Evolutionary conservation across 1,140 invertebrate genomes (phyloP).

Genomic region (Dinoponera quadriceps): DNA sequence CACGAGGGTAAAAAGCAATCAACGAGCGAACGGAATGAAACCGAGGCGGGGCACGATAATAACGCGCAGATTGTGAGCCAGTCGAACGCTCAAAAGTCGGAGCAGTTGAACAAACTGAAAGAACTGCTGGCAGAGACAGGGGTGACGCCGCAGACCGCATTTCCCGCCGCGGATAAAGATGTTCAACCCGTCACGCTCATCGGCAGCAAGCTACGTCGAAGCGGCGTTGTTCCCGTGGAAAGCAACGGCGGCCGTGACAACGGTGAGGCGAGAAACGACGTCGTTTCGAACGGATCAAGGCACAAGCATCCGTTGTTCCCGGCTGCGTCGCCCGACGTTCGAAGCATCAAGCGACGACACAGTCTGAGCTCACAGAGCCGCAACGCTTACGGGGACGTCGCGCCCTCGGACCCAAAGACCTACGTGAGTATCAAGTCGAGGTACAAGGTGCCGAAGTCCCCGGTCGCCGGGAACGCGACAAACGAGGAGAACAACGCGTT

Average conservation of each 20-base stretch:
- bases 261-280: conserved; percentile 25
- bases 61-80: neutral
- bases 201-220: conserved; percentile 26
- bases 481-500: conserved; percentile 31
- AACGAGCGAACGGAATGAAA: neutral
- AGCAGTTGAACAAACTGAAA: neutral
- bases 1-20: conserved; percentile 3
- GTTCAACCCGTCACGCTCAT: conserved; percentile 26
- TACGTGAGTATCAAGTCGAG: conserved; percentile 65
- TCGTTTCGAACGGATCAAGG: conserved; percentile 50
- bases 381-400: conserved; percentile 11
- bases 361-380: conserved; percentile 54
- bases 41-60: neutral
- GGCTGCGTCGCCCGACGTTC: neutral
- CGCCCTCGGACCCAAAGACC: conserved; percentile 58
- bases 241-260: conserved; percentile 7
- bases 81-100: neutral
- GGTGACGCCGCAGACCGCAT: conserved; percentile 67
- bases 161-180: conserved; percentile 64
- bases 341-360: conserved; percentile 57
- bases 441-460: conserved; percentile 64
- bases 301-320: conserved; percentile 60
- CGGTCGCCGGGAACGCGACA: neutral
- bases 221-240: neutral
- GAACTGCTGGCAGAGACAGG: neutral